A percentile compares a stretch with the other conserved stretches of the same genome.
Conservation (phyloP, 2,113 vertebrate genomes). For the Semicossyphus pulcher region DNA sequence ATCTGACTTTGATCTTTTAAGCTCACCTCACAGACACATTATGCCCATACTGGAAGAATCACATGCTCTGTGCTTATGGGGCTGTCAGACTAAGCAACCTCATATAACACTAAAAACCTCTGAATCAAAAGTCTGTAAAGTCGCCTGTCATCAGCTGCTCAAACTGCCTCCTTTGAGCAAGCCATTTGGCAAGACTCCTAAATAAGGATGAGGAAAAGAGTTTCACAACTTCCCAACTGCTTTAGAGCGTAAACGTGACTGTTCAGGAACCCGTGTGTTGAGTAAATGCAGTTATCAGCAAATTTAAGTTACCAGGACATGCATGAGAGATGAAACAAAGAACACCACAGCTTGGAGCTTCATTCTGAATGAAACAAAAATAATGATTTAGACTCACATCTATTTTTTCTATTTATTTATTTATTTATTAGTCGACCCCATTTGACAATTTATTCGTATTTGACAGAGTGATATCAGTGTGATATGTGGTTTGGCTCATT, state of each 20-base stretch:
- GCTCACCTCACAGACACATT: neutral
- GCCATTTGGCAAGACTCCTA: neutral
- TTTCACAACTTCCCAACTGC: neutral
- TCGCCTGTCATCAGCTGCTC: neutral
- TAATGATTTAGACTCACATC: too few species aligned
- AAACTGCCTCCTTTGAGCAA: neutral
- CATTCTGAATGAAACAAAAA: too few species aligned
- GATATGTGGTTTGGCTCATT: too few species aligned
- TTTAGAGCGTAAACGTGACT: neutral
- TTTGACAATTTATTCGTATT: too few species aligned
- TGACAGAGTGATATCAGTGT: too few species aligned
- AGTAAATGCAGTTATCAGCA: neutral
- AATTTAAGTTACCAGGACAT: neutral
- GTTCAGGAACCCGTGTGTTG: neutral
- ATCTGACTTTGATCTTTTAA: constrained; percentile 14
- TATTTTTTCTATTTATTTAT: too few species aligned
- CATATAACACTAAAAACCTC: neutral
- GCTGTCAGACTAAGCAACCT: neutral
- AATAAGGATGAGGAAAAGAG: neutral
- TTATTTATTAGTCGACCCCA: too few species aligned
- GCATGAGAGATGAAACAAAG: too few species aligned
- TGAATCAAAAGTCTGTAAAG: neutral
- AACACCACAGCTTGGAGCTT: too few species aligned
- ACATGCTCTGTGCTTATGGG: neutral
- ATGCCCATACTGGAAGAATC: constrained; percentile 2